Evolutionary conservation across 2,797 vertebrate species (phyloP).

Genomic region (Cuniculus paca): DNA sequence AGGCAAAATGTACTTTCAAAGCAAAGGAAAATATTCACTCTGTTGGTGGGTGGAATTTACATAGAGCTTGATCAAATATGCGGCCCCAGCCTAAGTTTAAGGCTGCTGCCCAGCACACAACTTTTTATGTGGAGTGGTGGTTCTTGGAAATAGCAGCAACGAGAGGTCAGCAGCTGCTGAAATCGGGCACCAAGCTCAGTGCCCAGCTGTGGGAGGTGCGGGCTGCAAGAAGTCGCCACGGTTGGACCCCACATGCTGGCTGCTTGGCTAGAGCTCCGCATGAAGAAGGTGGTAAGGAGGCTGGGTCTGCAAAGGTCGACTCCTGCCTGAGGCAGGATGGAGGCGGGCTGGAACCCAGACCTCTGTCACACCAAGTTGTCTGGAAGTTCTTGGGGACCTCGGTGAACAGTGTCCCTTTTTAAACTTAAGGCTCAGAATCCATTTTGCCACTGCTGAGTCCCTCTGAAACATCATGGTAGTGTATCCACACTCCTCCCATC

Average conservation of each 20-base stretch:
- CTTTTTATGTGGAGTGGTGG: neutral
- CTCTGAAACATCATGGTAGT: neutral
- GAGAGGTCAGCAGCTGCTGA: slow-evolving; percentile 14
- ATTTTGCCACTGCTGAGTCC: neutral
- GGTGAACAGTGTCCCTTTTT: neutral
- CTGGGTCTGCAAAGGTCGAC: fast-evolving
- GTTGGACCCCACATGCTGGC: neutral
- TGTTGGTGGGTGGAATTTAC: slow-evolving; percentile 78
- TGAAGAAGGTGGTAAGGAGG: neutral
- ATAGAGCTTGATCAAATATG: slow-evolving; percentile 80
- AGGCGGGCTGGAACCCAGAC: neutral
- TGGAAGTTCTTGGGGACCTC: neutral
- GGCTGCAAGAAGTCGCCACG: neutral
- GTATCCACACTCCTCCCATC: neutral
- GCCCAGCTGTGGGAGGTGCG: neutral
- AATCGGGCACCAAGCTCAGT: neutral
- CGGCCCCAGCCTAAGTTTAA: slow-evolving; percentile 28
- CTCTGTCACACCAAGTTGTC: neutral
- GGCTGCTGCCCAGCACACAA: neutral
- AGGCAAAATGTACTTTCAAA: slow-evolving; percentile 73
- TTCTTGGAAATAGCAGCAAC: slow-evolving; percentile 61
- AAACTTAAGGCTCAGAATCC: neutral
- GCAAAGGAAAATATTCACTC: slow-evolving; percentile 72
- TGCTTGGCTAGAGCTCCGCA: no score
- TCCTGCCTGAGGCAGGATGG: neutral